A percentile compares a stretch with the other conserved stretches of the same genome.
These are phyloP conservation scores for Nyctibius grandis DNA, from an alignment of 2,797 vertebrate species.

Conservation along the genomic window DNA sequence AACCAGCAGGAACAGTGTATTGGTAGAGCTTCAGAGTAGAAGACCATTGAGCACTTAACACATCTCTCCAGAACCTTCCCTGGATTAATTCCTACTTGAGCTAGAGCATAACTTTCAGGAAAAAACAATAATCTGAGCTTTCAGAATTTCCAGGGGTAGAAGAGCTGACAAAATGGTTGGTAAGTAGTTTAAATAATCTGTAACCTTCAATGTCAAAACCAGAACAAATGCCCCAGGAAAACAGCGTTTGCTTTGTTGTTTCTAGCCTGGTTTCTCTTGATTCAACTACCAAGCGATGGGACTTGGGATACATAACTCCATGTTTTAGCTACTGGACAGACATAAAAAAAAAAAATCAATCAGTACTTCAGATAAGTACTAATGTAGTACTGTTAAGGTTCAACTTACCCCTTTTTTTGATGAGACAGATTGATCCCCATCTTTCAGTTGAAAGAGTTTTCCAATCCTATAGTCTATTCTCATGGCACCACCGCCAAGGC, in stretches of 20 bases:
- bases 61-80: background rate
- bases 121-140: background rate
- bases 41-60: background rate
- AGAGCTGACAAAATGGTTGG: background rate
- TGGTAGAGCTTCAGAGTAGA: background rate
- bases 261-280: background rate
- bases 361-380: background rate
- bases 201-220: background rate
- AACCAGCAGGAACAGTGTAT: background rate
- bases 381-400: background rate
- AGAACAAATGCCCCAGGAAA: background rate
- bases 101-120: background rate
- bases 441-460: background rate
- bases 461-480: rapidly evolving
- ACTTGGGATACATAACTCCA: background rate
- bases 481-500: background rate
- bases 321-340: background rate
- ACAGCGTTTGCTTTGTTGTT: background rate
- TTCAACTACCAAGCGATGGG: background rate
- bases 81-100: background rate
- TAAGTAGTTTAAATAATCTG: background rate
- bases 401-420: background rate
- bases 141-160: background rate
- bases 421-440: background rate
- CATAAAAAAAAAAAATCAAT: background rate